phyloP scores from a whole-genome alignment of 2,888 invertebrate species.

The Heliconius erato region DNA sequence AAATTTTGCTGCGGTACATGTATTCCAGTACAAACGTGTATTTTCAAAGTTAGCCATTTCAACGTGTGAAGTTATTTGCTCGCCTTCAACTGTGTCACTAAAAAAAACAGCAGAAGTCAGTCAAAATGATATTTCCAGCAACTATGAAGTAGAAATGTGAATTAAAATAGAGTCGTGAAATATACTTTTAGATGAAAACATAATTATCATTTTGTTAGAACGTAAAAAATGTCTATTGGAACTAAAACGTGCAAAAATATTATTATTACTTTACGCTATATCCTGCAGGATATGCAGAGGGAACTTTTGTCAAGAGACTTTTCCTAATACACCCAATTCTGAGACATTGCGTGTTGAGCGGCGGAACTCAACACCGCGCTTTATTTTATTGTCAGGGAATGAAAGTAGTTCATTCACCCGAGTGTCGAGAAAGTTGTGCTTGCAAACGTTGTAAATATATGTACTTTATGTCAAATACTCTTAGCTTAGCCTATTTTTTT shows the following conservation, averaged over 20 bases:
- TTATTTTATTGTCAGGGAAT: not conserved
- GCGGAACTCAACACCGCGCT: not conserved
- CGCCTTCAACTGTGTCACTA: not conserved
- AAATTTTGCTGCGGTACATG: not conserved
- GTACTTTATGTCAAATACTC: no score
- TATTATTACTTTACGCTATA: no score
- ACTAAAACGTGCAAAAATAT: no score
- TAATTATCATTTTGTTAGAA: not conserved
- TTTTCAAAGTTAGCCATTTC: not conserved
- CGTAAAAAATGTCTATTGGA: not conserved
- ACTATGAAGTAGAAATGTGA: constrained; percentile 7
- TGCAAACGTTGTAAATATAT: not conserved
- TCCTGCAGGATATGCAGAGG: no score
- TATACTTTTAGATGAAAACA: not conserved
- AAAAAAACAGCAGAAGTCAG: constrained; percentile 1
- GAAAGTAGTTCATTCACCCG: not conserved
- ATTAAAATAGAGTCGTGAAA: not conserved
- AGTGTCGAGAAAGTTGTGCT: no score
- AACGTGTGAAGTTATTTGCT: not conserved
- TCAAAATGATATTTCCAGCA: constrained; percentile 8
- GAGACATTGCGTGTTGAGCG: not conserved
- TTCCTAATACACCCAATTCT: no score
- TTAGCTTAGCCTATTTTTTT: no score
- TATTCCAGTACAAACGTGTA: no score
- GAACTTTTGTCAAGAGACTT: no score